These are phyloP conservation scores for Ephydatia muelleri DNA, from an alignment of 37 sponge, comb jelly and placozoan species.

Conservation along the genomic window DNA sequence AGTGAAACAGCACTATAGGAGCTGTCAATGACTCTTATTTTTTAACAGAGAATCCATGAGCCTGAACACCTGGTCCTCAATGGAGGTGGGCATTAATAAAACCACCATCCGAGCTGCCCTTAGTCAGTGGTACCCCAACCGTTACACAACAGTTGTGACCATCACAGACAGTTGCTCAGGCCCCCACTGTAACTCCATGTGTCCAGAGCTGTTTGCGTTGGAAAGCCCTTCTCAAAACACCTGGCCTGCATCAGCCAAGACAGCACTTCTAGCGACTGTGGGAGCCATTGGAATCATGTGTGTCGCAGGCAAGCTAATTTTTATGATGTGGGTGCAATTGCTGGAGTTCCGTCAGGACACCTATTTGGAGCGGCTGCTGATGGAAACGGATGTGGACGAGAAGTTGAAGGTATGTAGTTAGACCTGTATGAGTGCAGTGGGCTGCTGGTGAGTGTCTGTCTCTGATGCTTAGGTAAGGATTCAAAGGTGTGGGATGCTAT, in stretches of 20 bases:
- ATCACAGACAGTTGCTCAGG: conserved; percentile 56
- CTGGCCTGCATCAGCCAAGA: background rate
- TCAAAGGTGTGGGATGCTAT: no score
- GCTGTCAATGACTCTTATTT: no score
- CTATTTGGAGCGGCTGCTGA: no score
- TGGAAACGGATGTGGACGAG: no score
- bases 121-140: background rate
- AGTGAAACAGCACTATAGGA: no score
- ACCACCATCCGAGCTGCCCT: background rate
- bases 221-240: background rate
- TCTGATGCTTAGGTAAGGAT: no score
- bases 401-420: no score
- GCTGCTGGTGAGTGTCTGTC: no score
- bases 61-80: background rate
- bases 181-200: conserved; percentile 52
- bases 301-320: background rate
- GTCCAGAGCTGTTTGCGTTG: conserved; percentile 46
- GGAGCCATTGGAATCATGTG: background rate
- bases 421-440: no score
- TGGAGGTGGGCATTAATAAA: background rate
- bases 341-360: background rate
- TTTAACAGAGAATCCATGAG: background rate
- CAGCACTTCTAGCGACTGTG: background rate
- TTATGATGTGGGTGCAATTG: background rate
- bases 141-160: background rate